Conservation (phyloP, 2,797 vertebrate species). For the Rallus crepitans region DNA sequence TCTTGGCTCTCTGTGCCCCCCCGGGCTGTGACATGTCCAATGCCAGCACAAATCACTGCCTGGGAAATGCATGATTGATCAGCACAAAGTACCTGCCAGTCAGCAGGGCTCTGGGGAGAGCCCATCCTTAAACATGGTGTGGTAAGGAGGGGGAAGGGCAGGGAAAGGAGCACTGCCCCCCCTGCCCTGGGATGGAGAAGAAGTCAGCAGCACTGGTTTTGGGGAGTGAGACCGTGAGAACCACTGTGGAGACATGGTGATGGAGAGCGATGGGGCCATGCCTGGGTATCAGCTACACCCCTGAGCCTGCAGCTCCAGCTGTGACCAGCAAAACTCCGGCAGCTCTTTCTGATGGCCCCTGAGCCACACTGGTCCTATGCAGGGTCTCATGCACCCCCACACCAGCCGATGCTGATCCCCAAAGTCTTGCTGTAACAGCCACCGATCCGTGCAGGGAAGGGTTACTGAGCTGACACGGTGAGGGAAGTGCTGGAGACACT, state of each 20-base stretch:
- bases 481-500: not conserved
- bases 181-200: fast-evolving
- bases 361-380: fast-evolving
- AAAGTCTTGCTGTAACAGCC: not conserved
- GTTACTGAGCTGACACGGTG: not conserved
- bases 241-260: fast-evolving
- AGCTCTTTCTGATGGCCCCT: fast-evolving
- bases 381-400: not conserved
- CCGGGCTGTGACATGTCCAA: constrained; percentile 43
- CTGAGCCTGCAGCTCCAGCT: not conserved
- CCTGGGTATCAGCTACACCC: not conserved
- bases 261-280: not conserved
- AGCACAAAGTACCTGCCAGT: constrained; percentile 15
- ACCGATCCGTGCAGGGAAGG: not conserved
- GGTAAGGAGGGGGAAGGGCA: not conserved
- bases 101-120: not conserved
- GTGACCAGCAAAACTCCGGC: not conserved
- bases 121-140: not conserved
- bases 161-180: not conserved
- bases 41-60: constrained; percentile 54
- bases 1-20: not conserved
- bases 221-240: not conserved
- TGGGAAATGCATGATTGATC: constrained; percentile 28
- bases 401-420: not conserved
- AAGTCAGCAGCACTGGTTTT: not conserved